Percentiles rank a stretch among this genome's conserved stretches.
These are phyloP conservation scores for Cheilosia impressa DNA, from an alignment of 2,888 invertebrate genomes.

Conservation along the genomic window DNA sequence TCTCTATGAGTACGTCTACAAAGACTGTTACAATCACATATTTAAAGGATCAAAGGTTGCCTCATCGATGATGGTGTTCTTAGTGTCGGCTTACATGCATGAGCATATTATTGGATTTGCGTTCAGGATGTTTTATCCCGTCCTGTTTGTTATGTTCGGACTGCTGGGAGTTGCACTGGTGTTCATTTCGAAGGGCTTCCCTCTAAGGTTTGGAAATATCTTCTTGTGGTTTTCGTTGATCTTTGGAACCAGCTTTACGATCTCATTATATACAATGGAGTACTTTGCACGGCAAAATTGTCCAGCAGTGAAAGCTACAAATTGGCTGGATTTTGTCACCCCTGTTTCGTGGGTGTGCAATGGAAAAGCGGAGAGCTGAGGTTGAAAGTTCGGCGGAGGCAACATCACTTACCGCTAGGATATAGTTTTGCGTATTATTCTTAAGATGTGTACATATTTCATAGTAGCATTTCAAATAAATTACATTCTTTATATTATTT, in stretches of 20 bases:
- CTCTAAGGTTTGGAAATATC: conserved; percentile 88
- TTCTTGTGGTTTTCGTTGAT: conserved; percentile 92
- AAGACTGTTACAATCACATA: conserved; percentile 86
- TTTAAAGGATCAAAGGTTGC: conserved; percentile 83
- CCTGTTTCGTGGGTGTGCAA: conserved; percentile 85
- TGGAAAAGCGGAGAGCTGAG: conserved; percentile 38
- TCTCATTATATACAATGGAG: conserved; percentile 93
- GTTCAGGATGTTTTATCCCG: conserved; percentile 94
- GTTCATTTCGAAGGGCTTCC: conserved; percentile 84
- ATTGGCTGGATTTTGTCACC: conserved; percentile 81
- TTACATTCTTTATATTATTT: not conserved
- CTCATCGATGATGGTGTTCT: conserved; percentile 88
- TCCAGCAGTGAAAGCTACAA: conserved; percentile 72
- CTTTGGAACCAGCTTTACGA: conserved; percentile 88
- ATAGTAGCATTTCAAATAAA: not conserved
- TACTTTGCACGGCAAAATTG: conserved; percentile 81
- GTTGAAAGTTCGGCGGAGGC: not conserved
- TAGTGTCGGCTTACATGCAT: conserved; percentile 93
- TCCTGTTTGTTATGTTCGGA: conserved; percentile 91
- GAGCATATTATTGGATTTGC: conserved; percentile 92
- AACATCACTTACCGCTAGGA: not conserved
- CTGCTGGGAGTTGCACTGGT: conserved; percentile 86
- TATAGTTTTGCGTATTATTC: not conserved
- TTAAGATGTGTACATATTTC: not conserved
- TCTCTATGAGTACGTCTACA: conserved; percentile 95